These are phyloP conservation scores for Coreius guichenoti DNA, from an alignment of 2,797 vertebrate species.

Conservation along the genomic window DNA sequence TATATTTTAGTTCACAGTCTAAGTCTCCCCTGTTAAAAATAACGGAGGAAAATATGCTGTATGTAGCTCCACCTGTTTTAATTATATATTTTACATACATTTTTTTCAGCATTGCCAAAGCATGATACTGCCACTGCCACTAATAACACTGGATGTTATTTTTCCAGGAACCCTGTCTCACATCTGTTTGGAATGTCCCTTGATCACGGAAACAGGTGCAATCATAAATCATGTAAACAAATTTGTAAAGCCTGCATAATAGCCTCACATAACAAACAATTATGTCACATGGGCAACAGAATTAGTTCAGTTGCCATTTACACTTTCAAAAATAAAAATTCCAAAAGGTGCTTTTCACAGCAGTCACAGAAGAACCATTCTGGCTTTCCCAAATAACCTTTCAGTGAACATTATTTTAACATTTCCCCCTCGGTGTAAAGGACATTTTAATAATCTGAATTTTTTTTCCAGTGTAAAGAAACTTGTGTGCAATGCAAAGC, in stretches of 20 bases:
- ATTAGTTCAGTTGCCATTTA: neutral
- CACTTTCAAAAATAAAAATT: neutral
- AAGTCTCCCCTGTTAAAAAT: neutral
- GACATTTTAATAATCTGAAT: no score
- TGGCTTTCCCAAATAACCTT: neutral
- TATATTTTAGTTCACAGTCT: neutral
- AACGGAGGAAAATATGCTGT: neutral
- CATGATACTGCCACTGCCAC: neutral
- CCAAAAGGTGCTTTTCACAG: neutral
- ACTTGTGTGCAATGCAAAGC: neutral
- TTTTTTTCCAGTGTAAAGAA: neutral
- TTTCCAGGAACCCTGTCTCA: neutral
- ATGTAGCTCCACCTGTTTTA: neutral
- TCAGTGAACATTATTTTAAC: neutral
- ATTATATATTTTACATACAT: no score
- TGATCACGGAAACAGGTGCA: slow-evolving; percentile 15
- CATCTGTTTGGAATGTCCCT: slow-evolving; percentile 1
- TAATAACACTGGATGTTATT: neutral
- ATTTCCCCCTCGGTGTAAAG: neutral
- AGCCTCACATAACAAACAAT: neutral
- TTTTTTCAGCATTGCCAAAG: neutral
- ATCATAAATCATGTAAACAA: neutral
- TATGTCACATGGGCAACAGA: neutral
- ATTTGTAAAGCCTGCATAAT: neutral
- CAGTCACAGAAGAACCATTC: neutral